Percentiles rank a stretch among this genome's conserved stretches.
These are phyloP conservation scores for Chloromyia formosa DNA, from an alignment of 2,888 invertebrate genomes.

Conservation along the genomic window DNA sequence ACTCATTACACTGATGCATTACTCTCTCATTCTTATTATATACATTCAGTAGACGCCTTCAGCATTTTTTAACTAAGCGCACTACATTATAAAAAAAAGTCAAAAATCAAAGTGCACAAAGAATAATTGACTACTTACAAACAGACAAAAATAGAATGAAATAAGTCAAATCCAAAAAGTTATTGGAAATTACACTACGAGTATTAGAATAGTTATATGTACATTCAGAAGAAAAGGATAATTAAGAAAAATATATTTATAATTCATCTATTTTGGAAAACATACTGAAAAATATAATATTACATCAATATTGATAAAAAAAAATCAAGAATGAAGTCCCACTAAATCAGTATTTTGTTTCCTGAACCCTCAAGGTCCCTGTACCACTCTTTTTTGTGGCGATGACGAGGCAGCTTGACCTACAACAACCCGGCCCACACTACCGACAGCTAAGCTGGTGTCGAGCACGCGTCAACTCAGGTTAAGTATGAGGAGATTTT, in stretches of 20 bases:
- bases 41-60: not conserved
- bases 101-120: no score
- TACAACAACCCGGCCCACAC: no score
- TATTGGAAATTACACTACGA: not conserved
- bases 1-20: not conserved
- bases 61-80: not conserved
- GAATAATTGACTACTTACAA: not conserved
- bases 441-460: no score
- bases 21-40: not conserved
- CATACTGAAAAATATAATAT: constrained; percentile 17
- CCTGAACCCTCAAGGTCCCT: no score
- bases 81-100: not conserved
- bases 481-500: no score
- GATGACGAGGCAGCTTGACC: no score
- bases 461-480: no score
- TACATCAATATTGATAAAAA: not conserved
- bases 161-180: not conserved
- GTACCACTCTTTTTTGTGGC: no score
- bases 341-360: no score
- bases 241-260: no score
- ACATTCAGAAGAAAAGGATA: not conserved
- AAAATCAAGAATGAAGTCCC: no score
- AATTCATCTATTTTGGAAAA: no score
- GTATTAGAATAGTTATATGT: constrained; percentile 7
- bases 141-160: not conserved